Conservation (phyloP, 2,888 invertebrate species). For the Drosophila diplacantha region DNA sequence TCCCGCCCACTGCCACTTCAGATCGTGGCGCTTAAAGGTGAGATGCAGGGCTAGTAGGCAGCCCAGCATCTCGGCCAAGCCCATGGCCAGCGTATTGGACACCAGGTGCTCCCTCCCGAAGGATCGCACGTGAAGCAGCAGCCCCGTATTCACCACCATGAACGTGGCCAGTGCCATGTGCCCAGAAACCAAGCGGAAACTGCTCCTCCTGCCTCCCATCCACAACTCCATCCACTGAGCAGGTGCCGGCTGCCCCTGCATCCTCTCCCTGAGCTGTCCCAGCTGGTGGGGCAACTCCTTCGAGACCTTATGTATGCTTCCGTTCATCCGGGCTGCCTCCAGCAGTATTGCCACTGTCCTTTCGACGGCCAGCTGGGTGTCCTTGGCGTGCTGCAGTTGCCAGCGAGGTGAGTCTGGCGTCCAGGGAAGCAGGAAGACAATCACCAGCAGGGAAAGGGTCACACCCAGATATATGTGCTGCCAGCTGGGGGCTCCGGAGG, state of each 20-base stretch:
- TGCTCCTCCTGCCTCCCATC: conserved; percentile 66
- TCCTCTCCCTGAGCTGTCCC: conserved; percentile 38
- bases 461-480: conserved; percentile 77
- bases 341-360: conserved; percentile 73
- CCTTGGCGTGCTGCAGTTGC: conserved; percentile 73
- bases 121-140: conserved; percentile 77
- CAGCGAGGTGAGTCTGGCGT: conserved; percentile 78
- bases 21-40: conserved; percentile 63
- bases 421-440: conserved; percentile 76
- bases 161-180: conserved; percentile 76
- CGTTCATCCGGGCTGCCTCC: conserved; percentile 74
- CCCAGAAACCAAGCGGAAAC: conserved; percentile 67
- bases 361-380: conserved; percentile 55
- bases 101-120: conserved; percentile 77
- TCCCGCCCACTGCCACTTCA: conserved; percentile 77
- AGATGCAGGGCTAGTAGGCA: conserved; percentile 76
- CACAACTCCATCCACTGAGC: conserved; percentile 75
- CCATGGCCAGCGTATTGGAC: conserved; percentile 77
- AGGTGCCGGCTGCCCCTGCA: conserved; percentile 59
- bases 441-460: conserved; percentile 74
- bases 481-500: conserved; percentile 76
- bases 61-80: conserved; percentile 76
- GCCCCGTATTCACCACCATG: conserved; percentile 77
- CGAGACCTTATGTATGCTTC: conserved; percentile 67
- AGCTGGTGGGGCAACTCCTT: conserved; percentile 69